Base-by-base conservation (phyloP, 2,888 invertebrate species). In the Adelognathus sp. region DNA sequence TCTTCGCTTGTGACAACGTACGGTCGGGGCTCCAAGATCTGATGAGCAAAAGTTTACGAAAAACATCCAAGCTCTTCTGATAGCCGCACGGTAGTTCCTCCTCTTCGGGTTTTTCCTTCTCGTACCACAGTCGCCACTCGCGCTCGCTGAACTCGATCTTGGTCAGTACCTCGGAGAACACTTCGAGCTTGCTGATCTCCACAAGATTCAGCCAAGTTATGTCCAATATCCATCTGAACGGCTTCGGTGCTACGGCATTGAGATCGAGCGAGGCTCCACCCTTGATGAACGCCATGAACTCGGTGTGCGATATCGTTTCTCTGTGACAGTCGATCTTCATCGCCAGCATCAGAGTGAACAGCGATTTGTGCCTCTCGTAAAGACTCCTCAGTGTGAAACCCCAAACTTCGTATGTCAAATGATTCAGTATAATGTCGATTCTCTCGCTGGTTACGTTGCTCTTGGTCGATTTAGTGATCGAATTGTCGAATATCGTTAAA, bases 131-230 rank as follows among this genome's bases (percentile, higher is more conserved):
- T 6, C 95, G 94, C 98, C 98, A 98, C 86, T 97, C 98, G 83
- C 95, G 95, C 89, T 98, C 98, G 88, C 96, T 97, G 4, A 94
- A 93, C 82, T 96, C 94, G 86, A 98, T 97, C 95, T 96, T 96
- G 39, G 94, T 93, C 21, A 98, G 92, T 61, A 98, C 95, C 84
- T 96, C 96, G 1, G 94, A 92, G 91, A 98, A 98, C 9, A 94
- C 95, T 29, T 95, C 93, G 69, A 98, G 91, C 90, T 97, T 97
- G 88, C 96, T 97, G 18, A 99, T 96, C 92, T 98, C 98, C 0
- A 98, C 98, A 81, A 98, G 93, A 93, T 99, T 99, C 41, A 98
- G 91, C 98, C 98, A 99, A 0, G 98, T 98, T 81, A 98, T 97
- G 87, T 98, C 98, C 67, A 98, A 93, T 86, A 99, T 97, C 98